Conservation (phyloP, 2,113 vertebrate genomes). For the Stegostoma tigrinum region DNA sequence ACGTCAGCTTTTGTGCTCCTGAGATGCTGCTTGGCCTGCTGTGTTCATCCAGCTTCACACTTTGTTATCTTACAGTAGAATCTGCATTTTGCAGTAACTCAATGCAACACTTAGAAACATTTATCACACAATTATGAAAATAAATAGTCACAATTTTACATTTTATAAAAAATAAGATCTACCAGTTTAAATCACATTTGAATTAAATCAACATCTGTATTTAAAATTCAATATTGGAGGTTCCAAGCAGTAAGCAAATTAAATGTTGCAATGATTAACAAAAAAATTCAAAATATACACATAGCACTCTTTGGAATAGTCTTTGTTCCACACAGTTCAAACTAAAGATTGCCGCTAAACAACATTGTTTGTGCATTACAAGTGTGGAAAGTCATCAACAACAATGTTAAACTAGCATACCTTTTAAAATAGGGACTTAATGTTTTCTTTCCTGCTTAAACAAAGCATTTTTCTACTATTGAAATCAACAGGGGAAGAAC, state of each 20-base stretch:
- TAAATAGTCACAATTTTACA: background rate
- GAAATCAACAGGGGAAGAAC: background rate
- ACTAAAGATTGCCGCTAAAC: background rate
- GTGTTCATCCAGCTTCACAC: no score
- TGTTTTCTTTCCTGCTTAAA: background rate
- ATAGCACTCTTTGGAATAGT: constrained; percentile 12
- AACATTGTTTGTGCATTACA: background rate
- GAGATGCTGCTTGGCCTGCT: no score
- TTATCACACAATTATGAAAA: constrained; percentile 2
- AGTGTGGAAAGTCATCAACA: background rate
- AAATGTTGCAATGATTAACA: background rate
- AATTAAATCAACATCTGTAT: constrained; percentile 12
- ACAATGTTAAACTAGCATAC: background rate
- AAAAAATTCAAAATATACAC: constrained; percentile 29
- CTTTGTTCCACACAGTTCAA: constrained; percentile 19
- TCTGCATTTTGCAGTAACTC: background rate
- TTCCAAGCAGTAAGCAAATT: background rate
- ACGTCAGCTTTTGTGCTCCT: no score
- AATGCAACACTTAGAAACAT: background rate
- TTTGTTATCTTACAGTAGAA: no score
- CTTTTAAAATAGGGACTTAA: background rate
- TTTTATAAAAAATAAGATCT: constrained; percentile 33
- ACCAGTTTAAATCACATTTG: background rate
- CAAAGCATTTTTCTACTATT: background rate
- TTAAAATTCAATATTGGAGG: background rate